Base-by-base conservation (phyloP, 2,797 vertebrate species). In the Zenarchopterus dispar region DNA sequence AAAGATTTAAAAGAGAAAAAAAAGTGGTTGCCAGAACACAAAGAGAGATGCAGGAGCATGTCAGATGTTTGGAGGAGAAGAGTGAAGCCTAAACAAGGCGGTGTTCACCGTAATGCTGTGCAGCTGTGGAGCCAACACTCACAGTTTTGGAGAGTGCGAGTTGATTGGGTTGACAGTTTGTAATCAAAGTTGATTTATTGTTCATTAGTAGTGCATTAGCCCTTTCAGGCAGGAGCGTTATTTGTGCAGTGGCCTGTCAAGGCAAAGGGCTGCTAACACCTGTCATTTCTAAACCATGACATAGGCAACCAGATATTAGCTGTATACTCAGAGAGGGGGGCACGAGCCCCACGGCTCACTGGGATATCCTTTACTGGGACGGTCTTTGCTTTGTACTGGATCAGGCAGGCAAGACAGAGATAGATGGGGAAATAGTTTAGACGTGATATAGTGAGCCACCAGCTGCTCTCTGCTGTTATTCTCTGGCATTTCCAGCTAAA, bases 101-200 rank as follows among this genome's bases (percentile, higher is more conserved):
- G 84, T 16, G 69, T 82, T 75, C 76, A 62, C 69, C 70, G 81
- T 90, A 86, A 86, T 89, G 84, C 86, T 72, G 86, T 85, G 87
- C 91, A 90, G 93, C 94, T 94, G 94, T 89, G 89, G 42, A 56
- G 65, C 74, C 59, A 68, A 77, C 86, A 57, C 92, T 92, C 91
- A 76, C 86, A 60, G 89, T 91, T 90, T 88, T 91, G 89, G 88
- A 87, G 90, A 92, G 94, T 94, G 95, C 93, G 91, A 93, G 94
- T 92, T 94, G 94, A 96, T 94, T 94, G 94, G 94, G 85, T 89
- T 96, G 96, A 97, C 96, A 97, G 95, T 98, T 96, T 97, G 95
- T 98, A 98, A 97, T 99, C 97, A 97, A 96, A 97, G 94, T 96
- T 97, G 97, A 99, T 98, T 97, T 97, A 98, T 99, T 96, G 96